Base-by-base conservation (phyloP, 2,888 invertebrate species). In the Bruchidius siliquastri region DNA sequence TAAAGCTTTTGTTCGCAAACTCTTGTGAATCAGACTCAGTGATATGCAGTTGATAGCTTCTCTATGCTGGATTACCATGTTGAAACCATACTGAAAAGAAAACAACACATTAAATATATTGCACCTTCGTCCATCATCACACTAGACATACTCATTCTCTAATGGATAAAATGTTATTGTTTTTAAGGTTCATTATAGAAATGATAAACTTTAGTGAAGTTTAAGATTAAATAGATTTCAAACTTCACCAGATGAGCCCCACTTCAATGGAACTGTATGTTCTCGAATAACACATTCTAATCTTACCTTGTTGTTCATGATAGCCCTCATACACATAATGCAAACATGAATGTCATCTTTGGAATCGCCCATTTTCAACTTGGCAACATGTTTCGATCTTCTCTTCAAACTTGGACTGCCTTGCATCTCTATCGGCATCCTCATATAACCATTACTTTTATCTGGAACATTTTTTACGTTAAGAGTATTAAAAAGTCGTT, bases 31-130 rank as follows among this genome's bases (percentile, higher is more conserved):
- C 21, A 99, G 90, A 85, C 98, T 98, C 30, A 99, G 88, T 0
- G 98, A 97, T 84, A 99, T 99, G 87, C 97, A 97, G 88, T 99
- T 99, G 85, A 99, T 99, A 69, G 99, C 99, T 87, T 98, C 97
- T 71, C 95, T 92, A 87, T 99, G 98, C 84, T 97, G 96, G 85
- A 99, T 98, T 71, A 99, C 98, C 94, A 98, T 95, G 88, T 98
- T 98, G 88, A 99, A 98, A 78, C 98, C 99, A 87, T 97, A 97
- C 94, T 96, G 90, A 71, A 90, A 90, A 77, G 78, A 77, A 79
- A 79, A n/a, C n/a, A n/a, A n/a, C n/a, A n/a, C n/a, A n/a, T n/a
- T n/a, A n/a, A n/a, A n/a, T 80, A n/a, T n/a, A n/a, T n/a, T n/a
- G n/a, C n/a, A n/a, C n/a, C n/a, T n/a, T n/a, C n/a, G 20, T 22